Conservation (phyloP, 2,888 invertebrate genomes). For the Eustalomyia histrio region DNA sequence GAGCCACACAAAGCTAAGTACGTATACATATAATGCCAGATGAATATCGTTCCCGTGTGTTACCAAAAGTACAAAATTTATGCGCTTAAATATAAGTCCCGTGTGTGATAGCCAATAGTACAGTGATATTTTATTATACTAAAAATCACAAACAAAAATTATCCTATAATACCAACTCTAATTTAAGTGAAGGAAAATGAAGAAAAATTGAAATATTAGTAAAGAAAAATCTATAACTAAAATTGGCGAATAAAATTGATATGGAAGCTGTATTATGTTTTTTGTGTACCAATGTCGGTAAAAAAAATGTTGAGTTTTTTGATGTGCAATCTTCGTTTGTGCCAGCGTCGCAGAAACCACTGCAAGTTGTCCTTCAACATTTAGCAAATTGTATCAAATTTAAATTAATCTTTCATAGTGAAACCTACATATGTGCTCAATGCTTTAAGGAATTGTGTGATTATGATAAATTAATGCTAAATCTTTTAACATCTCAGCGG, state of each 20-base stretch:
- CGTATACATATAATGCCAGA: too few species aligned
- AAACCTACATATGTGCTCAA: slow-evolving; percentile 70
- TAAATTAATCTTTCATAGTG: slow-evolving; percentile 69
- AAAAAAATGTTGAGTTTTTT: slow-evolving; percentile 67
- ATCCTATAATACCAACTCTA: too few species aligned
- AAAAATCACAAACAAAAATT: too few species aligned
- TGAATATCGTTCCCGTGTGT: too few species aligned
- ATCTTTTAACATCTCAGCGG: slow-evolving; percentile 73
- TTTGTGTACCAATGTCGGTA: slow-evolving; percentile 71
- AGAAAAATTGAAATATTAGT: not conserved
- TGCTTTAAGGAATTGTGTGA: slow-evolving; percentile 73
- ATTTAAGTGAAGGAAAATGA: slow-evolving; percentile 45
- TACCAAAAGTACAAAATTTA: too few species aligned
- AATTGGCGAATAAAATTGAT: slow-evolving; percentile 37
- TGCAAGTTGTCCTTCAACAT: slow-evolving; percentile 74
- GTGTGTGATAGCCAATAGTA: too few species aligned
- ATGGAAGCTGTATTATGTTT: slow-evolving; percentile 72
- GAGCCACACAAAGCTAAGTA: too few species aligned
- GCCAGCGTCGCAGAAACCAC: slow-evolving; percentile 73
- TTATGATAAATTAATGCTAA: slow-evolving; percentile 76
- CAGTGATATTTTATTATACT: too few species aligned
- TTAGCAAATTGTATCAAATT: slow-evolving; percentile 75
- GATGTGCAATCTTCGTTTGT: slow-evolving; percentile 70
- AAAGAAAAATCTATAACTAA: not conserved
- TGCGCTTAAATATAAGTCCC: too few species aligned